Evolutionary conservation across 2,797 vertebrate genomes (phyloP), one percentile per base, ranked within the genome.

Genomic region (Heliangelus exortis): DNA sequence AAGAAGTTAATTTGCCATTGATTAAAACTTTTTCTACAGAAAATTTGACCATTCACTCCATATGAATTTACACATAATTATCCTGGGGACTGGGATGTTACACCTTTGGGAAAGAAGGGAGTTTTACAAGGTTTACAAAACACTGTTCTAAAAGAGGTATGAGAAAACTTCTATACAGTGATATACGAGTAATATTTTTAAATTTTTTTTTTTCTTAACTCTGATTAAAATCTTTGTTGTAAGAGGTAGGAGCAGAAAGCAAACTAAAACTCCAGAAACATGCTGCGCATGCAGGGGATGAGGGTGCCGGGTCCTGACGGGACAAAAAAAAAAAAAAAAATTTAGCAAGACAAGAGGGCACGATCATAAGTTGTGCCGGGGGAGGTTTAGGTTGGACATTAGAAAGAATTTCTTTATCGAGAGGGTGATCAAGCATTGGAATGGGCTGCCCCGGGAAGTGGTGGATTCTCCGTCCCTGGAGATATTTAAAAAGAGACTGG

Each of bases 41-140:
- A 93, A 34, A 83, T 87, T 83, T 55, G 43, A 68, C 67, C 34
- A 81, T 65, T 47, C 90, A 54, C 39, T 92, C 43, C 10, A 77
- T 59, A 82, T 84, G 92, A 25, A 79, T 92, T 55, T 91, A 57
- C 47, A 89, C 7, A 34, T 34, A n/a, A 55, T 69, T 47, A 71
- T 79, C 19, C 34, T 22, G 66, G 73, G 48, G 39, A 68, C 50
- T 72, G 81, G 75, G 29, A 69, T n/a, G 16, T 58, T 28, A 51
- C 10, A 76, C 5, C 17, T 71, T 57, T 15, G 9, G 26, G n/a
- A 71, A 80, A 22, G 16, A 85, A 36, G 8, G 15, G 25, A 76
- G 5, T 15, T 69, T 58, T 69, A 54, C 15, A 47, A 79, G 5
- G 15, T 69, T 58, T 69, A 54, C 16, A 47, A 79, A 84, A 84